Percentiles rank a stretch among this genome's conserved stretches.
Conservation (phyloP, 2,888 invertebrate species). For the Rhabditoides inermis region DNA sequence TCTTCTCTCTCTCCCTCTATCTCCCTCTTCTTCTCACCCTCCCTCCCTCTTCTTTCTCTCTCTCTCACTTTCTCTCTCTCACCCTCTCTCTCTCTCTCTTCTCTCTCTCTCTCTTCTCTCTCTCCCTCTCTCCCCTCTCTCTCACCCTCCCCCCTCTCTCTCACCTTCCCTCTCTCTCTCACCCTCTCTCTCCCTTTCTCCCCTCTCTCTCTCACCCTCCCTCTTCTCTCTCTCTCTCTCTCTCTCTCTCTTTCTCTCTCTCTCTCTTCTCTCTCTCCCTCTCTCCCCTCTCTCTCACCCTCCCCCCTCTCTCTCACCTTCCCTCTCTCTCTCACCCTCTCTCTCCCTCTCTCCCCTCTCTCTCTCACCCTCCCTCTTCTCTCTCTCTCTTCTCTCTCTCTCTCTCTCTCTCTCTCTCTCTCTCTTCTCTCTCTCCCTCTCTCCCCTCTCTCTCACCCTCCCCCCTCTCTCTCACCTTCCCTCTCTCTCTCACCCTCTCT, state of each 20-base stretch:
- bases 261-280: conserved; percentile 23
- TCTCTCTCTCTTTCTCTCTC: conserved; percentile 44
- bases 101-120: conserved; percentile 45
- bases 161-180: not conserved
- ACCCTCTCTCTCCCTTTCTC: not conserved
- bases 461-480: not conserved
- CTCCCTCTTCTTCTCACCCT: conserved; percentile 39
- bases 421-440: not conserved
- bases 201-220: conserved; percentile 10
- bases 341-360: conserved; percentile 40
- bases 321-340: not conserved
- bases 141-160: no score
- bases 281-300: no score
- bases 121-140: conserved; percentile 43
- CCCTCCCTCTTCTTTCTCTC: not conserved
- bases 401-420: not conserved
- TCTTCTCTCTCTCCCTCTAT: conserved; percentile 44
- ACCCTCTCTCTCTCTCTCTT: conserved; percentile 24
- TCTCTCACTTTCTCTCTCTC: not conserved
- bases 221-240: conserved; percentile 47
- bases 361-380: conserved; percentile 45
- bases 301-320: not conserved
- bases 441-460: conserved; percentile 2
- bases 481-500: not conserved
- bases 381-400: conserved; percentile 37